Percentiles rank a stretch among this genome's conserved stretches.
phyloP scores from a whole-genome alignment of 2,797 vertebrate genomes.

The Darevskia nairensis region DNA sequence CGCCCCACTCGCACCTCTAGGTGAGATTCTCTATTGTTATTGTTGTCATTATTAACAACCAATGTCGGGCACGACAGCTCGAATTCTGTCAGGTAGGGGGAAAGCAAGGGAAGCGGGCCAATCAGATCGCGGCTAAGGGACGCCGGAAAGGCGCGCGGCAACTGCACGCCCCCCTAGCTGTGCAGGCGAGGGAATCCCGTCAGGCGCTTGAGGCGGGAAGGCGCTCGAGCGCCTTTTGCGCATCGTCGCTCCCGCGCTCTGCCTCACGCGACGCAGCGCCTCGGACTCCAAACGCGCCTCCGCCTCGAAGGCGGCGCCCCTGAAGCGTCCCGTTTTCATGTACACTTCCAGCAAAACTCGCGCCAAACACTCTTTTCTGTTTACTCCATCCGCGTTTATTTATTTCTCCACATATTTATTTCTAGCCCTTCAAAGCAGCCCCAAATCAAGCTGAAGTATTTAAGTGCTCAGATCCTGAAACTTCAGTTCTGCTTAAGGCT shows the following conservation, averaged over 20 bases:
- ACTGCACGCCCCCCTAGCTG: accelerated
- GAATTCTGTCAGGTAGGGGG: not conserved
- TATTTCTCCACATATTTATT: not conserved
- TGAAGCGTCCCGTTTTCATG: no score
- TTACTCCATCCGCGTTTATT: not conserved
- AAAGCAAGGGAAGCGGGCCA: not conserved
- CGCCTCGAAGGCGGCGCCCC: not conserved
- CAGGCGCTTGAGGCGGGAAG: not conserved
- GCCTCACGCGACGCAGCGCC: not conserved
- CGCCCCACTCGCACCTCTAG: no score
- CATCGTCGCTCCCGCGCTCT: not conserved
- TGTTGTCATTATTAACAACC: not conserved
- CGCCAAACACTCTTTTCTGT: not conserved
- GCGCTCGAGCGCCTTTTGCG: not conserved
- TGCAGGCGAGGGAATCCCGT: not conserved
- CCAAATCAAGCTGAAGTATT: not conserved
- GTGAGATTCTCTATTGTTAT: not conserved
- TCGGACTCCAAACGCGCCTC: not conserved
- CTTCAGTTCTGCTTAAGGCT: not conserved
- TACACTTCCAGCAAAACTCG: not conserved
- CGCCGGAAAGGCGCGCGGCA: not conserved
- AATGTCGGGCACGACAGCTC: not conserved
- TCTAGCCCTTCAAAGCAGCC: not conserved
- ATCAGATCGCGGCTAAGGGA: not conserved
- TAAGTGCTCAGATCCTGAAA: not conserved